Evolutionary conservation across 1,140 invertebrate genomes (phyloP), one percentile per base, ranked within the genome.

Genomic region (Zaprionus taronus): DNA sequence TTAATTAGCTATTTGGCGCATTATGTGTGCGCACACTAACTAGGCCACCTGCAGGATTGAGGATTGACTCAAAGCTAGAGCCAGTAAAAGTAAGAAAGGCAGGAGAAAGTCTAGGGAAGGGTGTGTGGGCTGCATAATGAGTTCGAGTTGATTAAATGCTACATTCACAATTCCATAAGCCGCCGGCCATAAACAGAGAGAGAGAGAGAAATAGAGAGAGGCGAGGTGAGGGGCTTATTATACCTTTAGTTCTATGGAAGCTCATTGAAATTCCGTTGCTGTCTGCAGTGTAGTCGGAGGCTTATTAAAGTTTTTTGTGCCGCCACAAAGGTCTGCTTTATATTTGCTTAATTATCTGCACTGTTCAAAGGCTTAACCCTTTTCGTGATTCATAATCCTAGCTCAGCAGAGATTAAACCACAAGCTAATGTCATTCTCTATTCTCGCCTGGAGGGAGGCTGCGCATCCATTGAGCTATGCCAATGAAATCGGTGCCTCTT

Each of bases 1-100:
- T 82, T 85, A 85, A 85, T 85, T 85, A 85, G 68, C 72, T 63
- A 77, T 79, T 86, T 86, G 82, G 81, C 82, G 82, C 82, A 85
- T 86, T 84, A 81, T 85, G 71, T 77, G 60, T 57, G 72, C 60
- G 65, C 38, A 62, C 71, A 72, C 75, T 68, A 83, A 73, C 24
- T 53, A 70, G 81, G 26, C 62, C 56, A 79, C 63, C 69, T 84
- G 67, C 70, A 51, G 71, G 71, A 83, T 83, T 79, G 69, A 38
- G 71, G 71, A 83, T 83, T 82, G 69, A 63, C n/a, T 34, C 49
- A 62, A 79, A 69, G 38, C 14, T n/a, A 47, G 17, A 20, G n/a
- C 41, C n/a, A 17, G n/a, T 9, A 2, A 17, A 9, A 17, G n/a
- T 17, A n/a, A 17, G 41, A 44, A n/a, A 17, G 41, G 49, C 2